A percentile compares a stretch with the other conserved stretches of the same genome.
phyloP scores from a whole-genome alignment of 2,888 invertebrate species.

The Antitype chi region DNA sequence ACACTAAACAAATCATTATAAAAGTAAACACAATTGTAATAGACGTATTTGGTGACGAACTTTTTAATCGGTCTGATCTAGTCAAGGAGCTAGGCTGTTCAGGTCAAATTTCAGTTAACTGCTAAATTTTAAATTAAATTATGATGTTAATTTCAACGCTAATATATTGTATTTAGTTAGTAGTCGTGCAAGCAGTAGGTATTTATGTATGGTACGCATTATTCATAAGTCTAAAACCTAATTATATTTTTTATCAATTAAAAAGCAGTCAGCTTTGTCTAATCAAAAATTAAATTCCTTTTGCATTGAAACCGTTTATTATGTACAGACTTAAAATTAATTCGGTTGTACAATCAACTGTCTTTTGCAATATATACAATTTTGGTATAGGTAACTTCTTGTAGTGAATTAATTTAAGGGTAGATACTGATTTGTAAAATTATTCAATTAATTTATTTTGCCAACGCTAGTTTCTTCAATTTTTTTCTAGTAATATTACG shows the following conservation, averaged over 20 bases:
- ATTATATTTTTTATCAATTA: conserved; percentile 32
- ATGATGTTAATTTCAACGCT: neutral
- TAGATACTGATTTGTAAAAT: conserved; percentile 11
- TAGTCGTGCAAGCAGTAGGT: neutral
- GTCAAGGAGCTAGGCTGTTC: neutral
- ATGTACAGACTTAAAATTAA: conserved; percentile 74
- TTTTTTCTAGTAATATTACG: neutral
- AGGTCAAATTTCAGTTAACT: neutral
- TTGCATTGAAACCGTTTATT: conserved; percentile 78
- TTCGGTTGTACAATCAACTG: conserved; percentile 54
- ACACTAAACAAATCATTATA: neutral
- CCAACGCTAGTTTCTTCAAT: neutral
- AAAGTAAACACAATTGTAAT: neutral
- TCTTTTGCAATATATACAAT: conserved; percentile 24
- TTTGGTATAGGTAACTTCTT: neutral
- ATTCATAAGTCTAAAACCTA: conserved; percentile 37
- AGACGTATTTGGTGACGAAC: neutral
- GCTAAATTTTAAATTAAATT: neutral
- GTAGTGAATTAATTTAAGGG: neutral
- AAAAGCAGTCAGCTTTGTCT: conserved; percentile 65
- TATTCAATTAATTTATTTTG: neutral
- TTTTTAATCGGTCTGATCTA: neutral
- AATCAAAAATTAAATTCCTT: conserved; percentile 83
- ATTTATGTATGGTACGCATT: neutral
- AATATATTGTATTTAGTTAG: neutral